A percentile compares a stretch with the other conserved stretches of the same genome.
phyloP scores from a whole-genome alignment of 2,113 vertebrate species.

The Indri indri region DNA sequence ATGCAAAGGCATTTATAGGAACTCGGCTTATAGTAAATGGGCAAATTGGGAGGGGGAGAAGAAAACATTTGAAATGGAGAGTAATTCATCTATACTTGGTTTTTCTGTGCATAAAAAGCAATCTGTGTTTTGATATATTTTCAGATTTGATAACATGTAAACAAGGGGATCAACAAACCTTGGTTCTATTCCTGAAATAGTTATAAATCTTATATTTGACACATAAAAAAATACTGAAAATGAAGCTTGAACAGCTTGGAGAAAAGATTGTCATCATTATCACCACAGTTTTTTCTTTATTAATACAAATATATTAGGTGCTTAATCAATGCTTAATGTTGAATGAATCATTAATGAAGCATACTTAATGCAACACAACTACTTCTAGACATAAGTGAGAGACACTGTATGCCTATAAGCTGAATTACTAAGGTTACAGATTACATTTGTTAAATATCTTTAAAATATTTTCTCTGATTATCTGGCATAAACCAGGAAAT shows the following conservation, averaged over 20 bases:
- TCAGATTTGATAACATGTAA: background rate
- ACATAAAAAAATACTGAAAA: background rate
- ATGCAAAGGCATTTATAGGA: background rate
- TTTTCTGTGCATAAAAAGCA: background rate
- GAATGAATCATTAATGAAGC: background rate
- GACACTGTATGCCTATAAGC: background rate
- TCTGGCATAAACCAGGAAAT: background rate
- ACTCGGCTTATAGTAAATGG: background rate
- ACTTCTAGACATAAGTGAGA: background rate
- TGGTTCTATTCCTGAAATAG: background rate
- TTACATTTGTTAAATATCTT: background rate
- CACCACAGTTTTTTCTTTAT: background rate
- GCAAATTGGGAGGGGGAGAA: background rate
- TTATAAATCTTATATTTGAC: background rate
- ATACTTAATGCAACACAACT: background rate
- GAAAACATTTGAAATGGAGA: background rate
- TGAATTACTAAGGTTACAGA: background rate
- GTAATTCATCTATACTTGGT: background rate
- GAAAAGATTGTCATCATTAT: background rate
- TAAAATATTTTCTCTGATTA: constrained; percentile 9
- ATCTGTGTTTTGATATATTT: constrained; percentile 3
- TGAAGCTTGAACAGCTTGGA: background rate
- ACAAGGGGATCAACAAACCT: background rate
- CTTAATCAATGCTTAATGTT: constrained; percentile 8
- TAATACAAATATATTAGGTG: background rate